Base-by-base conservation (phyloP, 2,113 vertebrate species). In the Cardinalis cardinalis region DNA sequence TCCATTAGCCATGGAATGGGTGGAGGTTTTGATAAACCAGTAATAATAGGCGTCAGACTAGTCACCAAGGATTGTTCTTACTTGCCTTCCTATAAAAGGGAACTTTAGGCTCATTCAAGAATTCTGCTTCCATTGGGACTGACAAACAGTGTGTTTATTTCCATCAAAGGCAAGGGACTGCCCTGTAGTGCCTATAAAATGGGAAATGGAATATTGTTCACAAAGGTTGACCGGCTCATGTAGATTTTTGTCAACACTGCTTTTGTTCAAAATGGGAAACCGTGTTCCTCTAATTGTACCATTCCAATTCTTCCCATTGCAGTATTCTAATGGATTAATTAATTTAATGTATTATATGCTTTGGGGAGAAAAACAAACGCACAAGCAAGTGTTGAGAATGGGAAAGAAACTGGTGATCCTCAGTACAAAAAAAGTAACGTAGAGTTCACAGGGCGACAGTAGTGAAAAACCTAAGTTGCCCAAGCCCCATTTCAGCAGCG, bases 21-120 rank as follows among this genome's bases (percentile, higher is more conserved):
- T 43, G 53, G 84, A 92, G 75, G 79, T 68, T 86, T 74, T 92
- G 94, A 95, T 80, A 92, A 90, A 77, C 69, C 51, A 44, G 71
- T 75, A 87, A 90, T 82, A 92, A 83, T 25, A 93, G 66, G 81
- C 17, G 4, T 94, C 83, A 87, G 69, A 86, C 73, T 69, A 92
- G 43, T 68, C 89, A 95, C 78, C 5, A 5, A 84, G 78, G 90
- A 87, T 73, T 87, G 71, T 66, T 71, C 90, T 76, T 89, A 60
- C 53, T 91, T 78, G 73, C 85, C 94, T 94, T 56, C 87, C 82
- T 82, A 86, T 93, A 90, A 94, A 93, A n/a, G 46, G 25, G 40
- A 94, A 86, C 25, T 87, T 82, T 26, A 84, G 68, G 53, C 44
- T 61, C 41, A 87, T 76, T 96, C 53, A 92, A 74, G 74, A 90